Base-by-base conservation (phyloP, 2,113 vertebrate species). In the Hippoglossus stenolepis region DNA sequence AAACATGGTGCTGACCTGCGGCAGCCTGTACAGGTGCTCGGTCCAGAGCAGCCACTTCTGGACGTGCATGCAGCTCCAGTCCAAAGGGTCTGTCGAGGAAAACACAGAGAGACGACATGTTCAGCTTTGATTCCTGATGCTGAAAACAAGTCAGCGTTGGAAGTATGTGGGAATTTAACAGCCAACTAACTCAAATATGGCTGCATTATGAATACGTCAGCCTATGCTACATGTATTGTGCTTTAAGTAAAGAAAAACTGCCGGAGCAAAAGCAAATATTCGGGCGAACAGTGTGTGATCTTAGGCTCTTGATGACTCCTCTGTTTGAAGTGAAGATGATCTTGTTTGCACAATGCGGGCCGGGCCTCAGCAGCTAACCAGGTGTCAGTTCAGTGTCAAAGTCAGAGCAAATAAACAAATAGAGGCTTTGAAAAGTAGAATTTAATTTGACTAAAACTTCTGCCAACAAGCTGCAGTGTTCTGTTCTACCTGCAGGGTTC, bases 1-100 rank as follows among this genome's bases (percentile, higher is more conserved):
- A 90, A 98, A 98, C 74, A 95, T 92, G 0, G 91, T 92, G 70
- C 96, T 96, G 18, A 96, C 93, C 1, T 96, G 94, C 0, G 97
- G 96, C 79, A 98, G 94, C 47, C 94, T 92, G 93, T 97, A 97
- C 81, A 98, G 95, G 88, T 98, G 97, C 74, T 98, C 97, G 0
- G 97, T 97, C 97, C 97, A 98, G 66, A 98, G 91, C 24, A 98
- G 94, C 97, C 97, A 98, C 92, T 98, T 98, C 93, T 97, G 96
- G 65, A 97, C 97, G 0, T 98, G 96, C 11, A 94, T 87, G 0
- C 93, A 93, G 87, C 91, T 97, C 97, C 97, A 98, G 73, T 96
- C 95, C 28, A 79, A 72, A 0, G 97, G 97, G 56, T 98, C 97
- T 98, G 63, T 5, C 26, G 64, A 65, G 40, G 5, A 21, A 2